Conservation (phyloP, 2,888 invertebrate genomes). For the Tortrix viridana region DNA sequence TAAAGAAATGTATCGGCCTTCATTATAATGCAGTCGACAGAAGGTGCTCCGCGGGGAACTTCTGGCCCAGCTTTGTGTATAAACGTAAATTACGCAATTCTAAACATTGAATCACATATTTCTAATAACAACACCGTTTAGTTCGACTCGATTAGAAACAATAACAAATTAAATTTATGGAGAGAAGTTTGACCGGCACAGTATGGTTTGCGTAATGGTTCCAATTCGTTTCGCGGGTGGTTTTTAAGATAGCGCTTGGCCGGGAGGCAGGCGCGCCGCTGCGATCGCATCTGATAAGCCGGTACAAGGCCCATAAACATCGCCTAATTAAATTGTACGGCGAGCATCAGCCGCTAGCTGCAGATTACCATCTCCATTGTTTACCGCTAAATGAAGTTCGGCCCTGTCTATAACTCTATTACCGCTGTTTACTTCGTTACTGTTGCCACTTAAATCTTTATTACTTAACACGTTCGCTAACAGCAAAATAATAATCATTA, state of each 20-base stretch:
- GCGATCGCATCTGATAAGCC: constrained; percentile 67
- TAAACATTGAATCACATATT: constrained; percentile 60
- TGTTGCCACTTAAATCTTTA: constrained; percentile 40
- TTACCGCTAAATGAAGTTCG: constrained; percentile 74
- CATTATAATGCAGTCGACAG: constrained; percentile 49
- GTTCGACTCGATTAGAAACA: constrained; percentile 6
- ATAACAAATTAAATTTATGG: constrained; percentile 4
- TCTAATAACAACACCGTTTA: constrained; percentile 53
- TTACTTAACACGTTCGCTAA: constrained; percentile 20
- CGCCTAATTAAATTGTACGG: constrained; percentile 79
- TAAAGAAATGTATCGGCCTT: constrained; percentile 34
- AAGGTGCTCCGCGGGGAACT: constrained; percentile 57
- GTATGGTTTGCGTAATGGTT: constrained; percentile 19
- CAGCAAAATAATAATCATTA: constrained; percentile 20
- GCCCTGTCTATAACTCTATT: constrained; percentile 67
- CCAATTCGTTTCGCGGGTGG: constrained; percentile 31
- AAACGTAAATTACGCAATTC: constrained; percentile 66
- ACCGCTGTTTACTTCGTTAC: constrained; percentile 45
- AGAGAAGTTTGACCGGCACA: constrained; percentile 1
- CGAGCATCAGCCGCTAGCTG: constrained; percentile 64
- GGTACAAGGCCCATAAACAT: constrained; percentile 73
- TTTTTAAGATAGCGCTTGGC: constrained; percentile 42
- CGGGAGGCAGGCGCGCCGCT: constrained; percentile 54
- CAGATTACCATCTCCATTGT: constrained; percentile 81
- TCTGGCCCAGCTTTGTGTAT: constrained; percentile 66